Percentiles rank a stretch among this genome's conserved stretches.
phyloP scores from a whole-genome alignment of 2,888 invertebrate genomes.

The Cheiracanthium punctorium region DNA sequence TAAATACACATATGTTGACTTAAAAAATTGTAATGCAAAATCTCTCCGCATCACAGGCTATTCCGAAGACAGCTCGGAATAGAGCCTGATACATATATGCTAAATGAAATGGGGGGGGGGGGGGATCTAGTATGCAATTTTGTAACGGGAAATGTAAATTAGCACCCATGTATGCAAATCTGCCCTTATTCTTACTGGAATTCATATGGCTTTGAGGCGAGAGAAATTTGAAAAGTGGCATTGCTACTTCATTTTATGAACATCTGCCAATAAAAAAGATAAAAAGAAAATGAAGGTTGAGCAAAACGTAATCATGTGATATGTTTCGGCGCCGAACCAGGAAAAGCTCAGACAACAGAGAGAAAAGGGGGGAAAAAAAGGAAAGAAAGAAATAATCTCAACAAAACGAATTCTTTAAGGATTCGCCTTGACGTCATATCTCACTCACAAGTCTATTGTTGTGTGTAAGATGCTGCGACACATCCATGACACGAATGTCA shows the following conservation, averaged over 20 bases:
- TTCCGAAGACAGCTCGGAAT: too few species aligned
- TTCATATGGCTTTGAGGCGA: too few species aligned
- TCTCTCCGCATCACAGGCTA: too few species aligned
- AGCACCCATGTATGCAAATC: too few species aligned
- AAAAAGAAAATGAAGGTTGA: conserved; percentile 13
- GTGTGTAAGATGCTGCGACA: neutral
- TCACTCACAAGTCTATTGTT: neutral
- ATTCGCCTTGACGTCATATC: neutral
- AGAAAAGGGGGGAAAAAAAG: neutral
- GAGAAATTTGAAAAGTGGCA: neutral
- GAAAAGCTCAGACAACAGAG: conserved; percentile 20
- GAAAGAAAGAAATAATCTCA: neutral
- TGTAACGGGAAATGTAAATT: too few species aligned
- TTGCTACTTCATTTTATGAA: neutral
- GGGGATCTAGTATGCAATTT: too few species aligned
- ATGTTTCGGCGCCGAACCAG: conserved; percentile 40
- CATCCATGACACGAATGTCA: neutral
- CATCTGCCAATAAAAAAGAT: conserved; percentile 7
- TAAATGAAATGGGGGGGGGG: too few species aligned
- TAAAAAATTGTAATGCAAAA: too few species aligned
- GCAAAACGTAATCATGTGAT: conserved; percentile 37
- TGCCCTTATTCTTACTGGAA: too few species aligned
- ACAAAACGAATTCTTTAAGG: neutral
- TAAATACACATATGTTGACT: too few species aligned
- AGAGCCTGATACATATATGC: too few species aligned